Conservation (phyloP, 30 jellyfish, hydroid and myxozoan species). For the Hydractinia echinata region DNA sequence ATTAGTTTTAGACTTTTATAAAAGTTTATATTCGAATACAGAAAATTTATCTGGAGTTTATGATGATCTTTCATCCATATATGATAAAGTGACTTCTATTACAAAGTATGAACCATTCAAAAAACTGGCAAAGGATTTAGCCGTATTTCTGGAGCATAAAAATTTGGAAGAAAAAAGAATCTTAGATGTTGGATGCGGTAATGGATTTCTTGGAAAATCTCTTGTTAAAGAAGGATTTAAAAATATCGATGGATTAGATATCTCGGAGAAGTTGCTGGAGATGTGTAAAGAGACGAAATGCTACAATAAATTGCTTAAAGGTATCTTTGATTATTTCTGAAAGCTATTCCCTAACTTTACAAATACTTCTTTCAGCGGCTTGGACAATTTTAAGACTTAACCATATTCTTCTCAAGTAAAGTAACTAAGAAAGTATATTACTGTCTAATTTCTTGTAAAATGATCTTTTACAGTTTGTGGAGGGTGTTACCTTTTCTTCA, state of each 20-base stretch:
- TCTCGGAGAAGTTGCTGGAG: neutral
- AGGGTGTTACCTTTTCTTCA: no score
- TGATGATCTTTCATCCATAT: neutral
- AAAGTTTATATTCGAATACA: no score
- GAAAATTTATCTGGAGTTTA: neutral
- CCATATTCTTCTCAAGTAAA: no score
- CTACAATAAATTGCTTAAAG: neutral
- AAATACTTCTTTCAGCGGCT: no score
- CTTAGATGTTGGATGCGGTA: neutral
- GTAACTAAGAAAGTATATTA: no score
- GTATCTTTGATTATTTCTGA: neutral
- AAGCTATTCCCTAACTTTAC: no score
- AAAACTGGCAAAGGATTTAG: neutral
- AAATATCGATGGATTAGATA: slow-evolving; percentile 6
- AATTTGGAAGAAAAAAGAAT: neutral
- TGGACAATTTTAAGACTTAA: no score
- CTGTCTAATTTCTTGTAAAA: no score
- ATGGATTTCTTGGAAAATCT: neutral
- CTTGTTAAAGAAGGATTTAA: neutral
- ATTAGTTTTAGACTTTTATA: no score
- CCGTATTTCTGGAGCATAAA: neutral
- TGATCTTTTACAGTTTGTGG: no score
- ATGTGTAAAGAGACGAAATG: neutral
- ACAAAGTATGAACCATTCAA: neutral
- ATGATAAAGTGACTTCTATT: neutral